Conservation (phyloP, 1,140 invertebrate species). For the Ostrea denselamellosa region DNA sequence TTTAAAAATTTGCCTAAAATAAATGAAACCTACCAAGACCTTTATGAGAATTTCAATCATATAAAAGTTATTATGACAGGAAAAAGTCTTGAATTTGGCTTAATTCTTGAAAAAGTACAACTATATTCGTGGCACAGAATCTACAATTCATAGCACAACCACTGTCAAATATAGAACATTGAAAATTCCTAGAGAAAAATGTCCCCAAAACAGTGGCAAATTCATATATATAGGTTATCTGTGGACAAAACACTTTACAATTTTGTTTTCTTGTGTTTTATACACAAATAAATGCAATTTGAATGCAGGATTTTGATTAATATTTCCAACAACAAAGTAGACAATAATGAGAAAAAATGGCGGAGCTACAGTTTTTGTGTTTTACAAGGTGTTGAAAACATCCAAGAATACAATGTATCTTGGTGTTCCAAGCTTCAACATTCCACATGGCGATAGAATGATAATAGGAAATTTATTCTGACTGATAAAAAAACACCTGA, state of each 20-base stretch:
- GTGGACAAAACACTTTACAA: not conserved
- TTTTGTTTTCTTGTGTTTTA: not conserved
- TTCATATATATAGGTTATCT: not conserved
- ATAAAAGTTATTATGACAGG: not conserved
- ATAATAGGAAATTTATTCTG: not conserved
- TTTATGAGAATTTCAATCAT: not conserved
- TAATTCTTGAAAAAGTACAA: not conserved
- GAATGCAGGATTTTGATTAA: not conserved
- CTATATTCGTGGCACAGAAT: not conserved
- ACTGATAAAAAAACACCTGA: not conserved
- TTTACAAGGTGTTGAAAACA: not conserved
- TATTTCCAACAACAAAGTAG: conserved; percentile 4
- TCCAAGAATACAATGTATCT: not conserved
- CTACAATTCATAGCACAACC: not conserved
- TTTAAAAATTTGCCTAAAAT: not conserved
- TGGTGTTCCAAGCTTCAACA: not conserved
- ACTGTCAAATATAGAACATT: not conserved
- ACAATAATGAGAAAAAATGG: conserved; percentile 26
- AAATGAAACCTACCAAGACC: not conserved
- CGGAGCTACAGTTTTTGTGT: conserved; percentile 37
- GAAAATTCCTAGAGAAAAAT: not conserved
- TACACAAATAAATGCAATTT: not conserved
- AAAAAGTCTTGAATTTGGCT: not conserved
- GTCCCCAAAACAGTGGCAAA: not conserved
- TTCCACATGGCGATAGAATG: not conserved